These are phyloP conservation scores for Tympanuchus pallidicinctus DNA, from an alignment of 2,113 vertebrate species.

Conservation along the genomic window DNA sequence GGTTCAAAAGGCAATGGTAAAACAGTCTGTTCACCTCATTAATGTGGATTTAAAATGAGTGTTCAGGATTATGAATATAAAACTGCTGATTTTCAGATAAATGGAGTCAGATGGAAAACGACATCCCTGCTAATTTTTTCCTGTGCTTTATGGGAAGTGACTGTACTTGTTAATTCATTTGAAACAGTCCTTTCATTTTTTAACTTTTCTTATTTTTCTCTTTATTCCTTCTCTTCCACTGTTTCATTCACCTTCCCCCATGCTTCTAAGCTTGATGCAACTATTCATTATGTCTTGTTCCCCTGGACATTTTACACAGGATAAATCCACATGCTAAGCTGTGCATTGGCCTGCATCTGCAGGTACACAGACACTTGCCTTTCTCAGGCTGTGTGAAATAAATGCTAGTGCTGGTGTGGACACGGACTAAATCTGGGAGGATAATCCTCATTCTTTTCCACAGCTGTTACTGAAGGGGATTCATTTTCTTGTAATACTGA, in stretches of 20 bases:
- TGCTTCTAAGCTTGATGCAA: neutral
- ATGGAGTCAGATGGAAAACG: conserved; percentile 11
- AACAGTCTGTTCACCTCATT: conserved; percentile 20
- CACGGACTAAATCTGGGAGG: neutral
- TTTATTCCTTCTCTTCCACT: neutral
- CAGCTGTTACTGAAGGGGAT: neutral
- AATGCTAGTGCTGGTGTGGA: neutral
- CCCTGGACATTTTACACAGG: neutral
- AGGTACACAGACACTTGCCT: neutral
- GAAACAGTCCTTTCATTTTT: neutral
- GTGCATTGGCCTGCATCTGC: neutral
- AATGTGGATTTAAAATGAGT: conserved; percentile 36
- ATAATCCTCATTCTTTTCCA: neutral
- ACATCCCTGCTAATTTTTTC: conserved; percentile 1
- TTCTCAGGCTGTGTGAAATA: neutral
- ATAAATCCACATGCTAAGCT: neutral
- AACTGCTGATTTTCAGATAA: conserved; percentile 47
- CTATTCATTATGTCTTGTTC: neutral
- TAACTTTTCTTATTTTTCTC: neutral
- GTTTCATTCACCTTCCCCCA: neutral
- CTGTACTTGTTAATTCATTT: neutral
- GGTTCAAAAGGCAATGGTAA: conserved; percentile 21
- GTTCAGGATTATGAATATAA: neutral
- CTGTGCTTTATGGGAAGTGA: neutral
- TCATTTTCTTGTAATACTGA: neutral